Evolutionary conservation across 2,113 vertebrate species (phyloP).

Genomic region (Myotis brandtii): DNA sequence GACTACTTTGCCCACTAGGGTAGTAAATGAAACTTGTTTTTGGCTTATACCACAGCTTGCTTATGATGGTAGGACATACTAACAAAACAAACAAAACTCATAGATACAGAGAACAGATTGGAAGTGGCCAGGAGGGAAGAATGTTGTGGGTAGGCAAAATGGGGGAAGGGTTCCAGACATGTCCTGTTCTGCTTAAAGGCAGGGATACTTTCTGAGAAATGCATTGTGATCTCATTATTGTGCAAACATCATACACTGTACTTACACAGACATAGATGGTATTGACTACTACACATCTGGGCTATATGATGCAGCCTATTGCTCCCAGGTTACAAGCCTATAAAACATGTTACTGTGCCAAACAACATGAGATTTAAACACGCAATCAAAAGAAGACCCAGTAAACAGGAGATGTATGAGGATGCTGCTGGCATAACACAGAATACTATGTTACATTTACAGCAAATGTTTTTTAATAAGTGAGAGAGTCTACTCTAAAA

Average conservation of each 20-base stretch:
- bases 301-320: neutral
- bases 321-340: neutral
- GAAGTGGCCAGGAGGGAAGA: neutral
- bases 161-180: neutral
- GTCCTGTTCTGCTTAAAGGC: too few species aligned
- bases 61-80: neutral
- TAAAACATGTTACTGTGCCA: neutral
- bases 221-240: neutral
- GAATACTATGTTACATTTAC: neutral
- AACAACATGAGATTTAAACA: neutral
- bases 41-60: neutral
- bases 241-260: neutral
- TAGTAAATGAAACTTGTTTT: neutral
- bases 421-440: too few species aligned
- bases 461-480: neutral
- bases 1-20: neutral
- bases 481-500: neutral
- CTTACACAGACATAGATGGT: neutral
- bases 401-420: neutral
- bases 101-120: neutral
- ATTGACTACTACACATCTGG: too few species aligned
- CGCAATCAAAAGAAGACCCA: neutral
- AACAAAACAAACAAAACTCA: neutral
- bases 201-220: neutral
- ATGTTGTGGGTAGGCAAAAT: neutral